Percentiles rank a stretch among this genome's conserved stretches.
Evolutionary conservation across 1,140 invertebrate genomes (phyloP).

Genomic region (Monochamus saltuarius): DNA sequence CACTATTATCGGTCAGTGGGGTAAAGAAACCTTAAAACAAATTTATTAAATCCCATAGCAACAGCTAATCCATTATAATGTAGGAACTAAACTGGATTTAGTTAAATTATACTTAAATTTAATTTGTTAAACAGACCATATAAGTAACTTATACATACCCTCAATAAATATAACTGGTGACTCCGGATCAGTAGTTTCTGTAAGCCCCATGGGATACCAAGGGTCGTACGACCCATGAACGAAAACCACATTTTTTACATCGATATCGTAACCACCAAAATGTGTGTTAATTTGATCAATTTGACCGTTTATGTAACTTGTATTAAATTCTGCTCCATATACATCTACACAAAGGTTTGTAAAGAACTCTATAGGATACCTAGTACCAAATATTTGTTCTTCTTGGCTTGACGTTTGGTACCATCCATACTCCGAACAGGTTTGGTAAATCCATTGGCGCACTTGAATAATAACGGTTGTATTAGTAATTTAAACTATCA

Average conservation of each 20-base stretch:
- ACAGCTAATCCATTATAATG: too few species aligned
- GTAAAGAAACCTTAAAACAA: too few species aligned
- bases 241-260: slow-evolving; percentile 1
- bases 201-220: slow-evolving; percentile 8
- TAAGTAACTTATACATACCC: not conserved
- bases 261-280: slow-evolving; percentile 2
- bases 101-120: too few species aligned
- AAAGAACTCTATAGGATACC: not conserved
- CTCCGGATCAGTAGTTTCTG: not conserved
- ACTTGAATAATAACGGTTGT: too few species aligned
- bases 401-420: too few species aligned
- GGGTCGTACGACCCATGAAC: slow-evolving; percentile 1
- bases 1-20: too few species aligned
- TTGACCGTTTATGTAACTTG: not conserved
- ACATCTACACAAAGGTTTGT: not conserved
- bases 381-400: not conserved
- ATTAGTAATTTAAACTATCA: too few species aligned
- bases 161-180: not conserved
- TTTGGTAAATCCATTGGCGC: too few species aligned
- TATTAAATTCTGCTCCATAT: not conserved
- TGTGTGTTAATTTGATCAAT: not conserved
- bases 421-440: too few species aligned
- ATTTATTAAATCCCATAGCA: too few species aligned
- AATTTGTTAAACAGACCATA: too few species aligned
- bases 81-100: too few species aligned